A percentile compares a stretch with the other conserved stretches of the same genome.
These are phyloP conservation scores for Arrhopalites spinosus DNA, from an alignment of 2,888 invertebrate species.

Conservation along the genomic window DNA sequence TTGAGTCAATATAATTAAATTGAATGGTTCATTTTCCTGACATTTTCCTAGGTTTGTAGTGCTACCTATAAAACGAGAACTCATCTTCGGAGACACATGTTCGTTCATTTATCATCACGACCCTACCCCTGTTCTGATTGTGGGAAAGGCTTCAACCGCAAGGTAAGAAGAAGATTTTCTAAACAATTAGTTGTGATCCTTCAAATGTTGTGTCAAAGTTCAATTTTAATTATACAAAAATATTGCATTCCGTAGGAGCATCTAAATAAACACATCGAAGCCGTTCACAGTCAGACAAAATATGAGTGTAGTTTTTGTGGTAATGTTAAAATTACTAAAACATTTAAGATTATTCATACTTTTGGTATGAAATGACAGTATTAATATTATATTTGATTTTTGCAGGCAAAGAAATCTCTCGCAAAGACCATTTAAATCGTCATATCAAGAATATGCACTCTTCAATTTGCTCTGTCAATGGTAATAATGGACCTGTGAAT, in stretches of 20 bases:
- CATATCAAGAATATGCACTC: slow-evolving; percentile 54
- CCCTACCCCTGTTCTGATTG: slow-evolving; percentile 51
- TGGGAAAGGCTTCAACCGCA: slow-evolving; percentile 53
- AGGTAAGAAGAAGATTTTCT: slow-evolving; percentile 20
- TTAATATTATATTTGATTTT: too few species aligned
- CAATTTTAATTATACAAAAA: neutral
- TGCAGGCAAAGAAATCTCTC: slow-evolving; percentile 42
- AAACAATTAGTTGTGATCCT: neutral
- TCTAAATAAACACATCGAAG: slow-evolving; percentile 51
- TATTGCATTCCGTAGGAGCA: slow-evolving; percentile 41
- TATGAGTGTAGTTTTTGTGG: slow-evolving; percentile 49
- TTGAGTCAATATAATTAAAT: neutral
- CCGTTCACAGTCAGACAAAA: slow-evolving; percentile 49
- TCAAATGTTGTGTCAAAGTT: neutral
- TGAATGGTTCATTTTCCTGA: neutral
- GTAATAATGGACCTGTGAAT: too few species aligned
- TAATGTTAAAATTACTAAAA: slow-evolving; percentile 25
- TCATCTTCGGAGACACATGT: slow-evolving; percentile 52
- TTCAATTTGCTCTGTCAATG: slow-evolving; percentile 12
- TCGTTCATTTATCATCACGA: slow-evolving; percentile 46
- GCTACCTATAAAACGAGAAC: slow-evolving; percentile 53
- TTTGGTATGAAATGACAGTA: too few species aligned
- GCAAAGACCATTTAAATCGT: slow-evolving; percentile 50
- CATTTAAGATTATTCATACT: neutral
- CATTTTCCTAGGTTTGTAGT: slow-evolving; percentile 40